Evolutionary conservation across 2,888 invertebrate species (phyloP), one percentile per base, ranked within the genome.

Genomic region (Papilio demoleus): DNA sequence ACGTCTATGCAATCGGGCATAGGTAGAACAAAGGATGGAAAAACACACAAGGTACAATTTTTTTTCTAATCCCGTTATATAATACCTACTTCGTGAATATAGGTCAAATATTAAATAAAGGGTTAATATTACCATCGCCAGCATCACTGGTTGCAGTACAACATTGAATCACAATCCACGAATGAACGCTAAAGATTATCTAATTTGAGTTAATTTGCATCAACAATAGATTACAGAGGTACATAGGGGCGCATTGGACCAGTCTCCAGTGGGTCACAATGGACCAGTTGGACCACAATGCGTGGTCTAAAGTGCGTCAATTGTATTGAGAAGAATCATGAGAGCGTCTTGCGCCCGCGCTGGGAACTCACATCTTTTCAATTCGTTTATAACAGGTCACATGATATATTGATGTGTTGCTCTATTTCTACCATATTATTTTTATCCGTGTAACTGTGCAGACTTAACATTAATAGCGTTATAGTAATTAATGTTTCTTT

Each of bases 221-320:
- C 62, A 42, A 67, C 67, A 67, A 62, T 62, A 53, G 61, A 58
- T 58, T 34, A 65, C 19, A 14, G 17, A 58, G 58, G 6, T 8
- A 70, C 72, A 83, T 83, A 82, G 77, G 83, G 83, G 83, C 72
- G 70, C 77, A 82, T 79, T 79, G 78, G 73, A 59, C n/a, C 78
- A 76, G 76, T 77, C 71, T 66, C 73, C 70, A 64, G 62, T 50
- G 47, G 36, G 56, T 22, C 71, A 76, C 76, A 73, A 72, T 70
- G 71, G 71, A 22, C 42, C 42, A 45, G 42, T 45, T 45, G 42
- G 42, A 19, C 42, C 71, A 68, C 47, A 47, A 47, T 47, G 22
- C 47, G 47, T 22, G 47, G 74, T 75, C 69, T 74, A 78, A 80
- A 79, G 80, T 80, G 70, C 71, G 70, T 70, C 72, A 73, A 79